Evolutionary conservation across 2,113 vertebrate species (phyloP).

Genomic region (Narcine bancroftii): DNA sequence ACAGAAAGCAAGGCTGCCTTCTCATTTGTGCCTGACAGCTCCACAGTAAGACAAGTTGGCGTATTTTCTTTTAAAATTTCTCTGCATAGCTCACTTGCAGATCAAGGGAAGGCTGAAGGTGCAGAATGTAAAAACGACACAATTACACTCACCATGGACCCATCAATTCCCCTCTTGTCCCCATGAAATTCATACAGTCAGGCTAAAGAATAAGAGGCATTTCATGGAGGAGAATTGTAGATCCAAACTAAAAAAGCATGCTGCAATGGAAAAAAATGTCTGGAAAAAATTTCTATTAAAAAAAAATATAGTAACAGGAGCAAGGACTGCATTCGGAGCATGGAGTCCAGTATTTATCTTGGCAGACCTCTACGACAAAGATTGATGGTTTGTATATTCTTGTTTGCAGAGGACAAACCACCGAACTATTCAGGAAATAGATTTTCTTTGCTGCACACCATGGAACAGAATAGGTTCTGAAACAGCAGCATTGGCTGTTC

Average conservation of each 20-base stretch:
- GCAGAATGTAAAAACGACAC: not conserved
- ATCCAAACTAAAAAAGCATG: constrained; percentile 17
- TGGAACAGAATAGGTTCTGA: too few relatives aligned
- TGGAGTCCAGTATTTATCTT: too few relatives aligned
- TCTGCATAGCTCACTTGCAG: not conserved
- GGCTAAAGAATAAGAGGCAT: not conserved
- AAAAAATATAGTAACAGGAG: too few relatives aligned
- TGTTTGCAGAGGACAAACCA: too few relatives aligned
- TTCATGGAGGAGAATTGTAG: not conserved
- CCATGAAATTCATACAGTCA: not conserved
- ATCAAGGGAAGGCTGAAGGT: not conserved
- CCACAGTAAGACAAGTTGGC: not conserved
- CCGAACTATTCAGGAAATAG: too few relatives aligned
- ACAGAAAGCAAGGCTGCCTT: too few relatives aligned
- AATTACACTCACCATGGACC: not conserved
- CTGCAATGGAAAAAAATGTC: constrained; percentile 5
- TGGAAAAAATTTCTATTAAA: constrained; percentile 14
- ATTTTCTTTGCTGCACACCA: too few relatives aligned
- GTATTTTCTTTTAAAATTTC: not conserved
- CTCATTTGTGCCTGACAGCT: too few relatives aligned
- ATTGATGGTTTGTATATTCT: too few relatives aligned
- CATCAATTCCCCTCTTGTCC: not conserved
- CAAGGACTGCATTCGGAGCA: too few relatives aligned
- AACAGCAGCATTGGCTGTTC: too few relatives aligned
- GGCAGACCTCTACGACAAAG: too few relatives aligned